Evolutionary conservation across 2,113 vertebrate species (phyloP), one percentile per base, ranked within the genome.

Genomic region (Hemiscyllium ocellatum): DNA sequence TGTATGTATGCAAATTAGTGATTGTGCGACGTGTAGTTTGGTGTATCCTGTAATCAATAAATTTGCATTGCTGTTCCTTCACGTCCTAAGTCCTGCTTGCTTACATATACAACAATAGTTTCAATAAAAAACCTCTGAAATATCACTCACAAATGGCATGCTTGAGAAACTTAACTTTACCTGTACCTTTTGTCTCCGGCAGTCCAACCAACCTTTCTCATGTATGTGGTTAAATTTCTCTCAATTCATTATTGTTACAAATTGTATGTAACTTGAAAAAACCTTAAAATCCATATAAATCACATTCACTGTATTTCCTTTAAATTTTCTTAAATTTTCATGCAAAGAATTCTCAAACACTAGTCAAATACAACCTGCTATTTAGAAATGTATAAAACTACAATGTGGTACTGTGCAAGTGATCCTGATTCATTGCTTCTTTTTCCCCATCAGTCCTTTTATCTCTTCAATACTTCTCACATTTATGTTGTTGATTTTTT

Each of bases 131-230:
- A 17, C 0, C 12, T 26, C 33, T 2, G 89, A 17, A 93, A 93
- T n/a, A 68, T 42, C n/a, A 93, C 2, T 66, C 89, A 93, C 61
- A 66, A 1, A 65, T 90, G n/a, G 29, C 4, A 15, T n/a, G 29
- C 65, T 6, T 93, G 33, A 93, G 89, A 93, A 93, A 93, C 89
- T 61, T 91, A 33, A 15, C 29, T 91, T 89, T 76, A 76, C 24
- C 17, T 20, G 4, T 66, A 66, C 33, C 56, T 13, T 90, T 90
- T 90, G 85, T 61, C 52, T 56, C 61, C 12, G 10, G 33, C 56
- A 17, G 61, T 91, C 50, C 24, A 56, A 87, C 47, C 47, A 7
- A 87, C 52, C 47, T 91, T 83, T 37, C 33, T 91, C 89, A 91
- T 17, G 33, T 61, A 37, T 22, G n/a, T 66, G 15, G 37, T 6